A percentile compares a stretch with the other conserved stretches of the same genome.
These are phyloP conservation scores for Drosophila quasianomalipes DNA, from an alignment of 2,888 invertebrate genomes.

Conservation along the genomic window DNA sequence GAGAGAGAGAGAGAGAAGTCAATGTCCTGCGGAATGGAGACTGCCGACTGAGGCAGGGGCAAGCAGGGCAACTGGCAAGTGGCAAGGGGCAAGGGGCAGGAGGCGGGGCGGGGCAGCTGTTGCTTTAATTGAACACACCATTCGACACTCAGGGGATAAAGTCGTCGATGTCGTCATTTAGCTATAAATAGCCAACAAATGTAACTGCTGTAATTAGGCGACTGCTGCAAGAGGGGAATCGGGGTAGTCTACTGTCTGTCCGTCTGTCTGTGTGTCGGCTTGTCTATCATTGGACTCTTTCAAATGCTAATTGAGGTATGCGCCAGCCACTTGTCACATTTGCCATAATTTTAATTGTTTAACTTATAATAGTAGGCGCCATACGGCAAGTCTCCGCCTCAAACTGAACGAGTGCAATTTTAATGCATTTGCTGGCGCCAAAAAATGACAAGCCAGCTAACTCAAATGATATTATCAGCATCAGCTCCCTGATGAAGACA, in stretches of 20 bases:
- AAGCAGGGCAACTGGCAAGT: not conserved
- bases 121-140: conserved; percentile 80
- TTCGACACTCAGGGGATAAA: conserved; percentile 63
- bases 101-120: conserved; percentile 9
- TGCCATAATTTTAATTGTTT: conserved; percentile 76
- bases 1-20: conserved; percentile 47
- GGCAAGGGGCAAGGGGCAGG: not conserved
- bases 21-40: conserved; percentile 63
- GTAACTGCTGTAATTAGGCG: conserved; percentile 68
- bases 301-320: conserved; percentile 77
- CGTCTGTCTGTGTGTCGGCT: conserved; percentile 5
- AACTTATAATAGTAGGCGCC: conserved; percentile 76
- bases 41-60: not conserved
- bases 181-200: conserved; percentile 68
- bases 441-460: conserved; percentile 41
- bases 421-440: conserved; percentile 76
- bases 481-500: conserved; percentile 68
- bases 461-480: conserved; percentile 67
- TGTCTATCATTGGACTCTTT: conserved; percentile 43
- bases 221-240: not conserved
- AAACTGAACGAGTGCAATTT: conserved; percentile 39
- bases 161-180: conserved; percentile 65
- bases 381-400: conserved; percentile 22
- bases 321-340: conserved; percentile 77
- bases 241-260: conserved; percentile 16